Percentiles rank a stretch among this genome's conserved stretches.
Evolutionary conservation across 2,888 invertebrate species (phyloP).

Genomic region (Melanophora roralis): DNA sequence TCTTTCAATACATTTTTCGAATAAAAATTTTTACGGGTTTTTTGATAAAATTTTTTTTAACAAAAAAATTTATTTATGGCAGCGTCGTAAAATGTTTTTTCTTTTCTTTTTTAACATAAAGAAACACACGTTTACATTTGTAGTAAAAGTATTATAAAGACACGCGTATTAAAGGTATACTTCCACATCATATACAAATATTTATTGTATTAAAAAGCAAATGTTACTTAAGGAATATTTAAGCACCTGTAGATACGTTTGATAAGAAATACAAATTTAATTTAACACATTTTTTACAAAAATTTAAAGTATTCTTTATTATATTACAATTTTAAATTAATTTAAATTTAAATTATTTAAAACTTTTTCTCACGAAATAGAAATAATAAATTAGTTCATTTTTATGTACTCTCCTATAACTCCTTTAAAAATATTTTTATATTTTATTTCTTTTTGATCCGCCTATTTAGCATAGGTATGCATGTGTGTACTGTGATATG

Average conservation of each 20-base stretch:
- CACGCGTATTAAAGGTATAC: background rate
- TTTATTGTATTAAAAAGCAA: background rate
- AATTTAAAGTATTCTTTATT: too few relatives aligned
- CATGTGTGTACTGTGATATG: background rate
- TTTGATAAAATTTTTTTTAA: too few relatives aligned
- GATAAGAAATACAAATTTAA: background rate
- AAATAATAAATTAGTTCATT: background rate
- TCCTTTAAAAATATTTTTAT: too few relatives aligned
- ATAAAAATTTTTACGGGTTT: too few relatives aligned
- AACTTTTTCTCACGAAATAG: background rate
- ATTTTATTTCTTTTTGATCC: background rate
- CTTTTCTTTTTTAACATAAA: too few relatives aligned
- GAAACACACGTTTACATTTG: background rate
- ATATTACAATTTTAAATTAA: background rate
- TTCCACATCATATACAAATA: background rate
- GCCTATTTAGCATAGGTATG: background rate
- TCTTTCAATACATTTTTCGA: too few relatives aligned
- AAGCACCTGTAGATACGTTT: conserved; percentile 1
- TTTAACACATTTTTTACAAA: background rate
- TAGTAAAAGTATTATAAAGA: background rate
- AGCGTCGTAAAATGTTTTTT: too few relatives aligned
- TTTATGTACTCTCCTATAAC: background rate
- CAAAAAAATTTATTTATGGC: too few relatives aligned
- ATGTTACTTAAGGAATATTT: background rate
- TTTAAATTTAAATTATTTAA: background rate